A percentile compares a stretch with the other conserved stretches of the same genome.
Evolutionary conservation across 2,888 invertebrate species (phyloP).

Genomic region (Euzophera pinguis): DNA sequence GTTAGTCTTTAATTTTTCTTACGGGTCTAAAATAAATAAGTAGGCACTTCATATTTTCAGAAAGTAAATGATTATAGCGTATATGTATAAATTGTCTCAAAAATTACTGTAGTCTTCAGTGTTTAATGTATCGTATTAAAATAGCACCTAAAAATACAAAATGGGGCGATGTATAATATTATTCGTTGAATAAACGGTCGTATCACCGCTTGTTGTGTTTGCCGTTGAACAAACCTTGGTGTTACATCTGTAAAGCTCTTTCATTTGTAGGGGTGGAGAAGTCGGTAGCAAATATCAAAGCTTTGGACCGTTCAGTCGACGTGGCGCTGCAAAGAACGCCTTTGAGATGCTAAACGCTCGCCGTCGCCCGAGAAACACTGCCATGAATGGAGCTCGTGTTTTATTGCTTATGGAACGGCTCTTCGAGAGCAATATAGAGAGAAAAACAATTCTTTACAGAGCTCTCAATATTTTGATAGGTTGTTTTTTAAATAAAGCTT

Average conservation of each 20-base stretch:
- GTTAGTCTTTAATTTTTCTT: too few relatives aligned
- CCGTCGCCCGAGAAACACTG: conserved; percentile 38
- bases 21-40: too few relatives aligned
- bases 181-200: too few relatives aligned
- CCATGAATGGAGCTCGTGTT: conserved; percentile 40
- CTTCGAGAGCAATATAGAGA: conserved; percentile 39
- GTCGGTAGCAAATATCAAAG: conserved; percentile 19
- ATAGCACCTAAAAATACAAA: too few relatives aligned
- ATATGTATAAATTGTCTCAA: too few relatives aligned
- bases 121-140: too few relatives aligned
- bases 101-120: too few relatives aligned
- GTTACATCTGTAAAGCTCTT: not conserved
- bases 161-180: too few relatives aligned
- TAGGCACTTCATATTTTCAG: too few relatives aligned
- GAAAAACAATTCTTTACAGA: conserved; percentile 40
- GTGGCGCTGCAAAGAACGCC: conserved; percentile 28
- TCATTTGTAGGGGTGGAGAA: conserved; percentile 3
- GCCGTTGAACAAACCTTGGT: too few relatives aligned
- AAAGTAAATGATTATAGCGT: too few relatives aligned
- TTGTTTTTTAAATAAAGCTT: not conserved
- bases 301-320: conserved; percentile 21
- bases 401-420: conserved; percentile 52
- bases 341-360: conserved; percentile 56
- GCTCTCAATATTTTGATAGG: conserved; percentile 30
- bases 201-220: too few relatives aligned